These are phyloP conservation scores for Pelecanus crispus DNA, from an alignment of 2,113 vertebrate genomes.

Conservation along the genomic window DNA sequence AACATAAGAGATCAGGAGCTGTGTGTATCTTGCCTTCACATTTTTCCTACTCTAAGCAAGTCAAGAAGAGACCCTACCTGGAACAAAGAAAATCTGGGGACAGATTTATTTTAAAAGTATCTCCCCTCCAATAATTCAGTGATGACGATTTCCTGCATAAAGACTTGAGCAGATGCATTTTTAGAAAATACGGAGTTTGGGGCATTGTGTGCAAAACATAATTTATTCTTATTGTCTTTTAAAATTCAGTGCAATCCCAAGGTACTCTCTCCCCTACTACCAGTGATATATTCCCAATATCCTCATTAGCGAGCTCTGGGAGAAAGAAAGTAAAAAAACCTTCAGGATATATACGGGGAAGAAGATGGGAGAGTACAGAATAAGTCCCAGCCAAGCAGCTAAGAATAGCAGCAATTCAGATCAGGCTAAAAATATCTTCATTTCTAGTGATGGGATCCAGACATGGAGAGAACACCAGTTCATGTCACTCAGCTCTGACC, in stretches of 20 bases:
- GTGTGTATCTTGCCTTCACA: background rate
- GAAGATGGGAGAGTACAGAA: background rate
- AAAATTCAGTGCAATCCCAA: background rate
- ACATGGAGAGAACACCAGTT: background rate
- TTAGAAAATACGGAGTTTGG: background rate
- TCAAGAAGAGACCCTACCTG: background rate
- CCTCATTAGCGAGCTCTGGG: background rate
- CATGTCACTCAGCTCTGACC: background rate
- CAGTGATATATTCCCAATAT: background rate
- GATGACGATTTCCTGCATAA: background rate
- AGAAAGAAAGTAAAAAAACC: background rate
- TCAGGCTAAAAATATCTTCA: constrained; percentile 25
- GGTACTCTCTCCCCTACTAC: background rate
- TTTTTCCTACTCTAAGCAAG: background rate
- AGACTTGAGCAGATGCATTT: background rate
- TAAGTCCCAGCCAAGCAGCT: background rate
- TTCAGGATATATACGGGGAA: background rate
- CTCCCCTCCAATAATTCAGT: background rate
- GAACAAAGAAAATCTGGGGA: background rate
- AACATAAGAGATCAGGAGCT: background rate
- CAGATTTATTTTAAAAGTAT: background rate
- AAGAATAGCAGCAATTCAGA: background rate
- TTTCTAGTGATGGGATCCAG: constrained; percentile 1
- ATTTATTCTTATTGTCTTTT: background rate
- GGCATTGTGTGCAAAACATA: background rate